phyloP scores from a whole-genome alignment of 1,140 invertebrate genomes.

The Spodoptera litura region DNA sequence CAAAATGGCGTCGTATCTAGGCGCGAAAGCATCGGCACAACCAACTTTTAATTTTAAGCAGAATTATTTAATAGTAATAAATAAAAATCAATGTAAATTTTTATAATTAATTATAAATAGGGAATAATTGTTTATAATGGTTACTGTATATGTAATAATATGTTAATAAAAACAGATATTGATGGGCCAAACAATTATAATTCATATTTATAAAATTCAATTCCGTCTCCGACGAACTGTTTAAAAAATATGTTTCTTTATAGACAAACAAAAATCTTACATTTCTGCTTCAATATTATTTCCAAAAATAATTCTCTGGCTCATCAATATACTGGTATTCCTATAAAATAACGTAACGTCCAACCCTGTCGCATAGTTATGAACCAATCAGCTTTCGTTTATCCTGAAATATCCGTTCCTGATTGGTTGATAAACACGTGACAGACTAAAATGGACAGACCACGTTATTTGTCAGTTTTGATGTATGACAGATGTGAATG shows the following conservation, averaged over 20 bases:
- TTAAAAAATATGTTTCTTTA: not conserved
- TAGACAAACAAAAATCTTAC: not conserved
- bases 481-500: conserved; percentile 36
- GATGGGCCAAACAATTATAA: conserved; percentile 35
- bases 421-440: conserved; percentile 31
- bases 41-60: conserved; percentile 76
- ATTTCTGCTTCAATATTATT: not conserved
- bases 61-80: conserved; percentile 75
- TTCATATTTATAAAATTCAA: not conserved
- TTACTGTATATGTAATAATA: conserved; percentile 62
- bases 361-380: not conserved
- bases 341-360: conserved; percentile 39
- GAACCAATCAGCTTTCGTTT: conserved; percentile 6
- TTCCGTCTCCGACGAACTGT: not conserved
- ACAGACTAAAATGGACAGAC: conserved; percentile 5
- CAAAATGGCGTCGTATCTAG: conserved; percentile 50
- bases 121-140: conserved; percentile 65
- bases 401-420: conserved; percentile 31
- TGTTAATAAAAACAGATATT: conserved; percentile 53
- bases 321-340: conserved; percentile 21
- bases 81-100: conserved; percentile 78
- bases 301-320: conserved; percentile 8
- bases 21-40: conserved; percentile 70
- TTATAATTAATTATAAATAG: conserved; percentile 70
- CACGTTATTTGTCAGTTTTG: conserved; percentile 23